Conservation (phyloP, 1,140 invertebrate genomes). For the Doryteuthis pealeii region DNA sequence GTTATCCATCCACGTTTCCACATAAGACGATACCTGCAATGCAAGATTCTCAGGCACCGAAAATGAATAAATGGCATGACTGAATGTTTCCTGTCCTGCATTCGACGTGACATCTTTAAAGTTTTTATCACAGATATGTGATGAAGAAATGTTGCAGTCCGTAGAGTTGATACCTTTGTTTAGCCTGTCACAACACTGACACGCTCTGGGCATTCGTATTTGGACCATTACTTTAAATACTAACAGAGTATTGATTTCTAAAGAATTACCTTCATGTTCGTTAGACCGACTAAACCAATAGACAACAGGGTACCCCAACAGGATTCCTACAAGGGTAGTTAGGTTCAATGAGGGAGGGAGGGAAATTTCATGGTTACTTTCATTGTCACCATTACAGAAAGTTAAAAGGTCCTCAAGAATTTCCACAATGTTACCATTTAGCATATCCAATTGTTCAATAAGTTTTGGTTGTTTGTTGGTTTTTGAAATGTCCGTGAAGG, state of each 20-base stretch:
- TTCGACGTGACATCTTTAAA: no score
- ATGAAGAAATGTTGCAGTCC: no score
- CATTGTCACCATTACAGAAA: background rate
- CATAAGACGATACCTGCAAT: background rate
- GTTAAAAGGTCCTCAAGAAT: background rate
- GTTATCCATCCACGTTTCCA: background rate
- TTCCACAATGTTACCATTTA: background rate
- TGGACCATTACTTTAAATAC: background rate
- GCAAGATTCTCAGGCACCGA: background rate
- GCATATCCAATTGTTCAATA: background rate
- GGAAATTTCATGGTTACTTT: background rate
- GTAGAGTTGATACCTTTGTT: no score
- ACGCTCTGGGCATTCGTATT: no score
- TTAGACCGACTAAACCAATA: background rate
- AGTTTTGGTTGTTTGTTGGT: background rate
- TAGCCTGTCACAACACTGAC: no score
- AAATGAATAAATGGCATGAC: background rate
- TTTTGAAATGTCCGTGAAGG: background rate
- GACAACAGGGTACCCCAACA: background rate
- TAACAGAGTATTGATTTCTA: background rate
- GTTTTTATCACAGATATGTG: no score
- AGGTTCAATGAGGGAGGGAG: background rate
- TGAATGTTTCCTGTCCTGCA: background rate
- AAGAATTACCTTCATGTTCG: background rate
- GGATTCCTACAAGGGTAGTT: background rate